A percentile compares a stretch with the other conserved stretches of the same genome.
phyloP scores from a whole-genome alignment of 2,113 vertebrate species.

The Alaudala cheleensis region DNA sequence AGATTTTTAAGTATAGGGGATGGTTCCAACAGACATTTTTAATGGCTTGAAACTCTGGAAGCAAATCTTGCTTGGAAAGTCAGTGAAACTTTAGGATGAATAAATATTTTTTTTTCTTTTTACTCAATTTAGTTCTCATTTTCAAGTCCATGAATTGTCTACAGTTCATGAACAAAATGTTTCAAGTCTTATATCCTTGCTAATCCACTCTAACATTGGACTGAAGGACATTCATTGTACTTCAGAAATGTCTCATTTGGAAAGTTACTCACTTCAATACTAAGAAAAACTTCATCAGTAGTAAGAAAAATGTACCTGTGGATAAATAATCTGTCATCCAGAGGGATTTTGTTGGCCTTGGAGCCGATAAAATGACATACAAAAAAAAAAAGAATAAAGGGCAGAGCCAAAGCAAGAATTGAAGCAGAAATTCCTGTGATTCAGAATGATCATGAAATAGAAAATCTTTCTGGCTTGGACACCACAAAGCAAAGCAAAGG shows the following conservation, averaged over 20 bases:
- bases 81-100: not conserved
- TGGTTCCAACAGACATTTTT: not conserved
- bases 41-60: not conserved
- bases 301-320: not conserved
- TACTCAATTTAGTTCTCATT: not conserved
- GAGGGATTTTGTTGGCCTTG: constrained; percentile 77
- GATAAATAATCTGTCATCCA: constrained; percentile 63
- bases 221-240: not conserved
- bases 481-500: constrained; percentile 67
- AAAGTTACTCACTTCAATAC: not conserved
- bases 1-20: not conserved
- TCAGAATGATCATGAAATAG: constrained; percentile 75
- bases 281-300: not conserved
- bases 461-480: constrained; percentile 76
- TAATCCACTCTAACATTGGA: not conserved
- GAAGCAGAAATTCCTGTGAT: constrained; percentile 76
- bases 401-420: constrained; percentile 68
- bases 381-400: constrained; percentile 81
- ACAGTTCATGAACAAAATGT: not conserved
- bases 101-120: constrained; percentile 19
- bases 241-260: not conserved
- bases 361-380: constrained; percentile 78
- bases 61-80: not conserved
- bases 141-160: not conserved
- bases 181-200: not conserved